These are phyloP conservation scores for Conus betulinus DNA, from an alignment of 1,140 invertebrate species.

Conservation along the genomic window DNA sequence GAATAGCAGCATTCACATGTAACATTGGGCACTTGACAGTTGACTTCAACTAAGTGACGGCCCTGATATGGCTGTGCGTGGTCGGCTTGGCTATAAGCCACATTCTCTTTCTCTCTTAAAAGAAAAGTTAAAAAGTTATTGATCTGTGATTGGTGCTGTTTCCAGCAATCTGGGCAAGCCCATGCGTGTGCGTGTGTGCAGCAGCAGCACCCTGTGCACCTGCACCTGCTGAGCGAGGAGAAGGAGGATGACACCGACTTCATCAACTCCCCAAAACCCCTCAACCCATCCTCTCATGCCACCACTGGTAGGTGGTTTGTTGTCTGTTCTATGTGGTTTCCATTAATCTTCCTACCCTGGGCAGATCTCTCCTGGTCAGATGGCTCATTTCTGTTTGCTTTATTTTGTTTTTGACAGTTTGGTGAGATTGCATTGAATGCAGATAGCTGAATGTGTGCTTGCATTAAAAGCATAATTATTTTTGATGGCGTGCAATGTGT, in stretches of 20 bases:
- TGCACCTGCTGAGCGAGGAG: constrained; percentile 29
- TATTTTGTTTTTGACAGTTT: too few species aligned
- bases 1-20: too few species aligned
- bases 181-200: constrained; percentile 25
- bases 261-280: constrained; percentile 16
- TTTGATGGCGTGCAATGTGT: too few species aligned
- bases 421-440: too few species aligned
- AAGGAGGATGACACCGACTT: constrained; percentile 41
- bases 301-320: not conserved
- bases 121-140: not conserved
- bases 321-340: not conserved
- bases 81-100: not conserved
- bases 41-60: too few species aligned
- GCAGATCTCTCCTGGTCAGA: too few species aligned
- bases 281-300: not conserved
- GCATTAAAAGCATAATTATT: too few species aligned
- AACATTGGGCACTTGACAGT: too few species aligned
- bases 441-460: too few species aligned
- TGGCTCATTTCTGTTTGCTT: too few species aligned
- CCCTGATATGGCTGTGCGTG: too few species aligned
- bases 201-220: constrained; percentile 38
- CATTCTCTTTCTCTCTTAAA: not conserved
- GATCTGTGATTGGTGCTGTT: not conserved
- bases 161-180: constrained; percentile 9
- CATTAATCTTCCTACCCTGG: too few species aligned